Percentiles rank a stretch among this genome's conserved stretches.
These are phyloP conservation scores for Lepus europaeus DNA, from an alignment of 2,113 vertebrate species.

Conservation along the genomic window DNA sequence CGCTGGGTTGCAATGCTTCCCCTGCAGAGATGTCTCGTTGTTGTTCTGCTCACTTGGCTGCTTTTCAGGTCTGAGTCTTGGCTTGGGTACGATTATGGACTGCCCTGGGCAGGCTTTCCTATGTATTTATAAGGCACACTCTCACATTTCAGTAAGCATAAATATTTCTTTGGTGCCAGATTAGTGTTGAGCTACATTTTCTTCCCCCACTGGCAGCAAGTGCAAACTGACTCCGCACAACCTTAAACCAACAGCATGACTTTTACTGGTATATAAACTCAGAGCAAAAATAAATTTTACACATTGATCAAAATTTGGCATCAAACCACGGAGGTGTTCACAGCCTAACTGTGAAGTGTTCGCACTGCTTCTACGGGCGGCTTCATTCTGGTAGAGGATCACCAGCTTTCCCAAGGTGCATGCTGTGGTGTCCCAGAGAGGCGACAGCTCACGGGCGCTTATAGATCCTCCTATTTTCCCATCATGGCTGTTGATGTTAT, in stretches of 20 bases:
- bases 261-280: not conserved
- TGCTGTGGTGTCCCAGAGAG: not conserved
- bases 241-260: not conserved
- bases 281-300: not conserved
- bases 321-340: not conserved
- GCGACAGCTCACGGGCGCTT: not conserved
- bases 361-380: fast-evolving
- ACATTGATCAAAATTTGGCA: not conserved
- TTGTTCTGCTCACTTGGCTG: not conserved
- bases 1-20: fast-evolving
- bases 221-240: not conserved
- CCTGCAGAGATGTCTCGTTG: not conserved
- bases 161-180: not conserved
- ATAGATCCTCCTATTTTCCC: not conserved
- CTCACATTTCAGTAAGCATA: not conserved
- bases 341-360: not conserved
- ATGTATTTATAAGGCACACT: not conserved
- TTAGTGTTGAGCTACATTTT: not conserved
- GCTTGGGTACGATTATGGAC: not conserved
- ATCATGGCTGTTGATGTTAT: not conserved
- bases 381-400: not conserved
- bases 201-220: not conserved
- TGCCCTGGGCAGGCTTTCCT: not conserved
- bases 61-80: not conserved
- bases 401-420: not conserved